Evolutionary conservation across 2,113 vertebrate genomes (phyloP), one percentile per base, ranked within the genome.

Genomic region (Ameiurus melas): DNA sequence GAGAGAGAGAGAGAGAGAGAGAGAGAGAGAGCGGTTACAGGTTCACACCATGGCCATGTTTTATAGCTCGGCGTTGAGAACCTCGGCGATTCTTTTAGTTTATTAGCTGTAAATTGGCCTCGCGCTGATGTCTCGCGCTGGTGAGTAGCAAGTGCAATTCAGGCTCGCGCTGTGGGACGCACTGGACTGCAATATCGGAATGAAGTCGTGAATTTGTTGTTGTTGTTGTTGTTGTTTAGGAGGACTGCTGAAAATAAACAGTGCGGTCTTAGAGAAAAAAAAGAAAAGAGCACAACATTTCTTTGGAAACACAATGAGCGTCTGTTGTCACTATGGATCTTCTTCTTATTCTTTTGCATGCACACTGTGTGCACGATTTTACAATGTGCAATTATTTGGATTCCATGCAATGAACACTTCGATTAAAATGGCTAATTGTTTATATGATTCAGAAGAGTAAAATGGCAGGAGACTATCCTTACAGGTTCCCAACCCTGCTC

Each of bases 61-160:
- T 30, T 30, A 66, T 5, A 47, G 60, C 43, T 68, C 58, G 58
- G 82, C 25, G 64, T 5, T 64, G 12, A 43, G 7, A 39, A 66
- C 60, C 36, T n/a, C 39, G 68, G 39, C 25, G 25, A 12, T 30
- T 66, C 0, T 30, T 12, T 66, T 43, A 58, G 36, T 47, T 19
- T 43, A 64, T 43, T 30, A 66, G 62, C 33, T n/a, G 9, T n/a
- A n/a, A 8, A 68, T 68, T n/a, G 47, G 36, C 30, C 81, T 47
- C 92, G 90, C 64, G 84, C 92, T 89, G 91, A 92, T 93, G 92
- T 91, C 88, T 93, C 90, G 93, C 90, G 73, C 89, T 95, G 95
- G 95, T 96, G 92, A 96, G 95, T 96, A 90, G 91, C 92, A 94
- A 96, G 95, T 95, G 95, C 94, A 92, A 92, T 92, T 93, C 93